phyloP scores from a whole-genome alignment of 2,113 vertebrate species.

The Struthio camelus region DNA sequence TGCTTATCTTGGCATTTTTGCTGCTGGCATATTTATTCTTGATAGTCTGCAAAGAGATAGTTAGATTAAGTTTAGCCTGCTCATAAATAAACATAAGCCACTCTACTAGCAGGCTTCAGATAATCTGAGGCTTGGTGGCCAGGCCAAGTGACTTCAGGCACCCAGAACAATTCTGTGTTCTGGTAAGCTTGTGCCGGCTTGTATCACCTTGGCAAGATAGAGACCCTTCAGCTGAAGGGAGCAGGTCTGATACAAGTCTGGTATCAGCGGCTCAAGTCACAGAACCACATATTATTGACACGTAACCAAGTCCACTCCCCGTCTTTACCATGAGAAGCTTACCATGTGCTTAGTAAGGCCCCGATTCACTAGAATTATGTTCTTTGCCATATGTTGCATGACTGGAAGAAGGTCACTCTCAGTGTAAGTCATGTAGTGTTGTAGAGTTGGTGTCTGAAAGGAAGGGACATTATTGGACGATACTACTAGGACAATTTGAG shows the following conservation, averaged over 20 bases:
- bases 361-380: conserved; percentile 80
- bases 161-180: not conserved
- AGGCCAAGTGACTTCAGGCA: not conserved
- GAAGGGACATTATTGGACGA: not conserved
- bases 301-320: not conserved
- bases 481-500: not conserved
- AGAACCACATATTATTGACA: rapidly evolving
- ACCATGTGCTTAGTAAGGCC: conserved; percentile 80
- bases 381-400: conserved; percentile 88
- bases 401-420: conserved; percentile 78
- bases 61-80: not conserved
- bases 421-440: conserved; percentile 78
- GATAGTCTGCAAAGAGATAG: conserved; percentile 71
- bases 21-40: conserved; percentile 84
- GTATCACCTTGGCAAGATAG: too few relatives aligned
- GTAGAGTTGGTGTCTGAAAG: conserved; percentile 73
- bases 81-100: not conserved
- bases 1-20: conserved; percentile 78
- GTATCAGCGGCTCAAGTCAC: not conserved
- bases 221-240: not conserved
- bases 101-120: not conserved
- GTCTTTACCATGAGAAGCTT: not conserved
- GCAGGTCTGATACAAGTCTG: not conserved
- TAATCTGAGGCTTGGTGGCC: not conserved
- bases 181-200: not conserved